Conservation (phyloP, 2,113 vertebrate species). For the Pygoscelis adeliae region DNA sequence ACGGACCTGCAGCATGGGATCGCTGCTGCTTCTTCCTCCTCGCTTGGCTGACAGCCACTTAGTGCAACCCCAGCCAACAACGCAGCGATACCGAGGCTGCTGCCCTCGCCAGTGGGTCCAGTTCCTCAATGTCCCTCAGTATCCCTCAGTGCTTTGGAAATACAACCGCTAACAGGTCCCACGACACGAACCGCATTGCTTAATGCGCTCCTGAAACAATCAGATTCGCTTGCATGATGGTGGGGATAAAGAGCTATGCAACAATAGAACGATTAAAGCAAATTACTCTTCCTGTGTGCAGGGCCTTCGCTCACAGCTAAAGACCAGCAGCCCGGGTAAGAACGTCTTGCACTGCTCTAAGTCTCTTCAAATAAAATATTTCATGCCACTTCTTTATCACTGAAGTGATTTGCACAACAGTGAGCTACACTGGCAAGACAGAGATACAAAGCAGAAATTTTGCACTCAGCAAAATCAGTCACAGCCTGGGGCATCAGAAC, state of each 20-base stretch:
- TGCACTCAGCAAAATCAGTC: constrained; percentile 42
- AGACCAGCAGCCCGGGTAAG: background rate
- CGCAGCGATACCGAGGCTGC: background rate
- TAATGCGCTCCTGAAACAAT: background rate
- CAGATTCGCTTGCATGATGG: background rate
- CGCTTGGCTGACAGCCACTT: background rate
- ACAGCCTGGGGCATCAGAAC: constrained; percentile 37
- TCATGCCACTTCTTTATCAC: constrained; percentile 1
- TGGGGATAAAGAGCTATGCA: background rate
- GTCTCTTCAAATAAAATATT: background rate
- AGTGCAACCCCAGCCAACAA: background rate
- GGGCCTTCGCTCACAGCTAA: background rate
- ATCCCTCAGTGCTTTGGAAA: background rate
- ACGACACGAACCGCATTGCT: accelerated
- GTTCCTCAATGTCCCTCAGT: background rate
- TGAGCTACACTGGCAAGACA: background rate
- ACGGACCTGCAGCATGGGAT: background rate
- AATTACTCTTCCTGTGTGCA: background rate
- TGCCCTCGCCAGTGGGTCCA: background rate
- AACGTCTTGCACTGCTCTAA: background rate
- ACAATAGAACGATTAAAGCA: background rate
- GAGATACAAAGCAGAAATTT: background rate
- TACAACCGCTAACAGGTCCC: background rate
- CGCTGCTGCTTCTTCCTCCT: background rate
- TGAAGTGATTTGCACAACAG: constrained; percentile 32